Conservation (phyloP, 2,797 vertebrate genomes). For the Typhlichthys eigenmanni region DNA sequence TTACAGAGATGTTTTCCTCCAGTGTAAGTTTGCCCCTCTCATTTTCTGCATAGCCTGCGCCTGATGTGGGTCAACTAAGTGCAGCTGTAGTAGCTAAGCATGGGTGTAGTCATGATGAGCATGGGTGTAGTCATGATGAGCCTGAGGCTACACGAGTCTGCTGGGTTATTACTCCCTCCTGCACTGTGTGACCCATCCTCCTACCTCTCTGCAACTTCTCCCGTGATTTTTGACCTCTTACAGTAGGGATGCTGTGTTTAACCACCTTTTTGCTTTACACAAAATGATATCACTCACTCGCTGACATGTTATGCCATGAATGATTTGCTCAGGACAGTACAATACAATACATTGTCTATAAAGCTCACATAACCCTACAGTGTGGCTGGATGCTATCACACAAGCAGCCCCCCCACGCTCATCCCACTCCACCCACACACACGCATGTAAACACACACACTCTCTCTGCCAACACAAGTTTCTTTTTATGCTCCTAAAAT, state of each 20-base stretch:
- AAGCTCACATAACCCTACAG: constrained; percentile 10
- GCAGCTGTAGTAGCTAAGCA: constrained; percentile 57
- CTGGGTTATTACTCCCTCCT: constrained; percentile 22
- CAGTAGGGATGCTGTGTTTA: constrained; percentile 5
- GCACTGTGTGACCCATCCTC: background rate
- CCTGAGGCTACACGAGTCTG: constrained; percentile 57
- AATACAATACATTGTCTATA: constrained; percentile 24
- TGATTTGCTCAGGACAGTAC: constrained; percentile 14
- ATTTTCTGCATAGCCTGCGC: constrained; percentile 29
- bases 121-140: constrained; percentile 41
- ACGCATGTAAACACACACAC: background rate
- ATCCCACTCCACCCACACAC: constrained; percentile 11
- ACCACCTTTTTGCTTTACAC: constrained; percentile 1
- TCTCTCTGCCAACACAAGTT: background rate
- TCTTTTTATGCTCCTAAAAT: constrained; percentile 14
- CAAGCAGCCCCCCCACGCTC: background rate
- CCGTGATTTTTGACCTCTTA: constrained; percentile 3
- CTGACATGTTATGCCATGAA: too few species aligned
- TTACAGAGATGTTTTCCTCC: constrained; percentile 34
- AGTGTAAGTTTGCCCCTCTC: constrained; percentile 6
- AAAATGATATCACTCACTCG: too few species aligned
- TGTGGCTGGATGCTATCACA: too few species aligned
- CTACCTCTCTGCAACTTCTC: background rate
- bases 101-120: constrained; percentile 48
- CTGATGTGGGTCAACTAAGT: constrained; percentile 73